Percentiles rank a stretch among this genome's conserved stretches.
phyloP scores from a whole-genome alignment of 2,888 invertebrate genomes.

The Drosophila picticornis region DNA sequence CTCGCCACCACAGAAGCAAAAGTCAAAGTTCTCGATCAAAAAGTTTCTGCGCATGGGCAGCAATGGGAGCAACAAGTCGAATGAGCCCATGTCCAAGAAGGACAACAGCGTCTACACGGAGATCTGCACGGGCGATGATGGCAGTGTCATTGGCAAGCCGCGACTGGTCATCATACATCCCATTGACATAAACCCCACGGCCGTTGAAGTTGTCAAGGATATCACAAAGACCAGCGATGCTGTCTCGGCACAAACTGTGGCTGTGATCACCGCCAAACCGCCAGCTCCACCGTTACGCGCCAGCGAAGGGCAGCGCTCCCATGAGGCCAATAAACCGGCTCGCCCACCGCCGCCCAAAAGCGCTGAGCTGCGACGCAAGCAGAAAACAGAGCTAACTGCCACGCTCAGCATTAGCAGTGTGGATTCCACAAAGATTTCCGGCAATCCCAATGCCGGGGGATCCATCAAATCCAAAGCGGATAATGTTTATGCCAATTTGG shows the following conservation, averaged over 20 bases:
- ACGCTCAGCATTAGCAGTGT: conserved; percentile 65
- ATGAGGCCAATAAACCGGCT: conserved; percentile 88
- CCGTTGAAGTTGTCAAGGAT: conserved; percentile 91
- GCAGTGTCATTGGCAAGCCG: conserved; percentile 86
- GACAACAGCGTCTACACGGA: conserved; percentile 85
- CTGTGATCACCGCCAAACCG: conserved; percentile 87
- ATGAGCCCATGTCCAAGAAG: conserved; percentile 85
- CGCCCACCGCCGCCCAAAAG: conserved; percentile 92
- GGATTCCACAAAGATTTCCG: conserved; percentile 61
- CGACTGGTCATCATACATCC: conserved; percentile 95
- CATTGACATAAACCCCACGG: conserved; percentile 92
- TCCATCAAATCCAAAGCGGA: conserved; percentile 86
- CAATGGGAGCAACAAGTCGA: conserved; percentile 89
- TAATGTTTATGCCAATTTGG: conserved; percentile 92
- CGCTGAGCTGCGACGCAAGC: conserved; percentile 88
- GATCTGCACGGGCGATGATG: conserved; percentile 84
- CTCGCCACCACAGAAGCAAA: conserved; percentile 86
- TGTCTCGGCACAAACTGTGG: conserved; percentile 82
- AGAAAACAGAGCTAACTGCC: conserved; percentile 84
- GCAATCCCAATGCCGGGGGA: conserved; percentile 70
- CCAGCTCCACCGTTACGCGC: conserved; percentile 91
- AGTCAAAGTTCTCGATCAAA: conserved; percentile 92
- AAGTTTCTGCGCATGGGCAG: conserved; percentile 93
- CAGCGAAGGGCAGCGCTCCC: conserved; percentile 82
- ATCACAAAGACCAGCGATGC: conserved; percentile 85